Percentiles rank a stretch among this genome's conserved stretches.
Conservation (phyloP, 2,888 invertebrate species). For the Drosophila gaucha region DNA sequence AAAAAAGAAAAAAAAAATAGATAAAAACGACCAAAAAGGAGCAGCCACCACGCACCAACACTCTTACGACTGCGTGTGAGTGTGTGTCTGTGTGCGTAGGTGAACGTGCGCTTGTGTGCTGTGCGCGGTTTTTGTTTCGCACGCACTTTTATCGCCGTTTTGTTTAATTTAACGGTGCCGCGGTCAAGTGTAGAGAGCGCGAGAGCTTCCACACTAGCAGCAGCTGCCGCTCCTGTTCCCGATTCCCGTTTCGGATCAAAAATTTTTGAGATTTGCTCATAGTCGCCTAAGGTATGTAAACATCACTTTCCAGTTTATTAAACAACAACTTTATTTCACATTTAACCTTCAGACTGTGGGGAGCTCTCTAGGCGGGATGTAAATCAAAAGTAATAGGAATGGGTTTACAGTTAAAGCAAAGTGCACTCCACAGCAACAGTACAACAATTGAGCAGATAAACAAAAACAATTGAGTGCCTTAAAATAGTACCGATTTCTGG, state of each 20-base stretch:
- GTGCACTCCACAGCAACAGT: slow-evolving; percentile 16
- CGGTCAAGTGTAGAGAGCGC: slow-evolving; percentile 69
- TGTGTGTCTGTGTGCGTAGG: slow-evolving; percentile 13
- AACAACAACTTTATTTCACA: slow-evolving; percentile 7
- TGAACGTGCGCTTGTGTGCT: slow-evolving; percentile 22
- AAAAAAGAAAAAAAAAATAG: slow-evolving; percentile 69
- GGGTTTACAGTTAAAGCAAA: slow-evolving; percentile 26
- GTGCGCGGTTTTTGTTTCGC: slow-evolving; percentile 64
- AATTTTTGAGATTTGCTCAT: slow-evolving; percentile 46
- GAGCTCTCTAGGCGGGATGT: background rate
- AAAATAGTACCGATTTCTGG: slow-evolving; percentile 13
- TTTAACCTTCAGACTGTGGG: slow-evolving; percentile 34
- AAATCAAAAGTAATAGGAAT: slow-evolving; percentile 32
- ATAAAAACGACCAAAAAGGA: slow-evolving; percentile 70
- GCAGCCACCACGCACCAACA: slow-evolving; percentile 48
- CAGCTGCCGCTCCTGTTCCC: slow-evolving; percentile 26
- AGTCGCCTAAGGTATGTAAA: slow-evolving; percentile 59
- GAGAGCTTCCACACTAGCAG: slow-evolving; percentile 26
- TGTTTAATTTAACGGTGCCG: slow-evolving; percentile 74
- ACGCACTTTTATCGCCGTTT: slow-evolving; percentile 66
- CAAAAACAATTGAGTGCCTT: slow-evolving; percentile 32
- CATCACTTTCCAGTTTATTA: slow-evolving; percentile 21
- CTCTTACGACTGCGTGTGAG: slow-evolving; percentile 30
- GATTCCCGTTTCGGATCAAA: slow-evolving; percentile 42
- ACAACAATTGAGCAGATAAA: slow-evolving; percentile 50